These are phyloP conservation scores for Triplophysa bombifrons DNA, from an alignment of 2,797 vertebrate species.

Conservation along the genomic window DNA sequence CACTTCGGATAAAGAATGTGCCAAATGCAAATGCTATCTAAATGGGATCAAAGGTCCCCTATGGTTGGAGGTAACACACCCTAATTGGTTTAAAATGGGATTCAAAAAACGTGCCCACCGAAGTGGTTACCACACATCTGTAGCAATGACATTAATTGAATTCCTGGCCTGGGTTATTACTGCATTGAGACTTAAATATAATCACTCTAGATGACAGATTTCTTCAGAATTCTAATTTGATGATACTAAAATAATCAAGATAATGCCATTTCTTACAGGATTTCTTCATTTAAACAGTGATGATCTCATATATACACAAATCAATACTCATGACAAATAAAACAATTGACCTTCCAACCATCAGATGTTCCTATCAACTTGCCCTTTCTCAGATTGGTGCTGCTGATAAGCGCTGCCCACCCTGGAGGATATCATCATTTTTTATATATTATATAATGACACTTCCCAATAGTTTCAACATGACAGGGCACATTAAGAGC, in stretches of 20 bases:
- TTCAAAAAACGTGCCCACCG: too few relatives aligned
- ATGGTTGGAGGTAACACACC: too few relatives aligned
- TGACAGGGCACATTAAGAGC: slow-evolving; percentile 19
- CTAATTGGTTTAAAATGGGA: too few relatives aligned
- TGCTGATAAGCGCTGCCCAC: neutral
- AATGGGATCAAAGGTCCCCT: too few relatives aligned
- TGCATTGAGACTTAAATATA: too few relatives aligned
- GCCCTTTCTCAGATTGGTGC: neutral
- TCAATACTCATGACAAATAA: neutral
- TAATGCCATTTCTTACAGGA: neutral
- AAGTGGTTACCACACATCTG: too few relatives aligned
- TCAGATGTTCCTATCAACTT: neutral
- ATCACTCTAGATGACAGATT: neutral
- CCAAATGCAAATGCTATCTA: too few relatives aligned
- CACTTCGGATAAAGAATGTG: too few relatives aligned
- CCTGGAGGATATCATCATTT: neutral
- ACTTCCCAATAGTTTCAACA: neutral
- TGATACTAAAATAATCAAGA: slow-evolving; percentile 46
- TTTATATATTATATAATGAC: neutral
- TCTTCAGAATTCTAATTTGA: slow-evolving; percentile 42
- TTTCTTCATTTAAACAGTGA: slow-evolving; percentile 12
- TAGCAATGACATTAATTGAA: neutral
- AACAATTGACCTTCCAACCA: neutral
- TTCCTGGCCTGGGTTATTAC: slow-evolving; percentile 5
- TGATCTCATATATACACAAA: slow-evolving; percentile 16